Evolutionary conservation across 2,888 invertebrate genomes (phyloP).

Genomic region (Drosophila gaucha): DNA sequence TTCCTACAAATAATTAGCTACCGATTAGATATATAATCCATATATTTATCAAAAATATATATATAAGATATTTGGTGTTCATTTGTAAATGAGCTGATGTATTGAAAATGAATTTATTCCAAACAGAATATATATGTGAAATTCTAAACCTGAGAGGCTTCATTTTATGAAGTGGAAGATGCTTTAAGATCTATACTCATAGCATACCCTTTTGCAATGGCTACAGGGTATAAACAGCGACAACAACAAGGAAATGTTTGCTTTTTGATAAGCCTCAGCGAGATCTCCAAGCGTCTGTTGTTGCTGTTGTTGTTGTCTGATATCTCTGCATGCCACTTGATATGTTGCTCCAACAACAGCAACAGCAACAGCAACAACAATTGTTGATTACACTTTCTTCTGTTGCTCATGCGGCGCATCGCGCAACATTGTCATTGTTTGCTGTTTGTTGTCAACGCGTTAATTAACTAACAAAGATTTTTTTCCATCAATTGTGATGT

Average conservation of each 20-base stretch:
- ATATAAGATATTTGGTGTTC: too few species aligned
- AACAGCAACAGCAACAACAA: conserved; percentile 20
- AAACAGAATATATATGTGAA: too few species aligned
- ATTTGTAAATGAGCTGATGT: too few species aligned
- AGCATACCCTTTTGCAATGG: too few species aligned
- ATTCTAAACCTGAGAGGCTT: too few species aligned
- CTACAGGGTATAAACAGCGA: not conserved
- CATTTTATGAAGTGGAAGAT: too few species aligned
- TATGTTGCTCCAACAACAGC: not conserved
- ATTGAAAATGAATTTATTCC: too few species aligned
- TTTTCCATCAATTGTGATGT: too few species aligned
- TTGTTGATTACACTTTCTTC: conserved; percentile 53
- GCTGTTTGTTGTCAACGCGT: conserved; percentile 36
- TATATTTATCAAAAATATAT: too few species aligned
- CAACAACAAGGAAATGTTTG: conserved; percentile 53
- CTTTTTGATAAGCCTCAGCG: conserved; percentile 50
- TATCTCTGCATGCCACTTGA: conserved; percentile 37
- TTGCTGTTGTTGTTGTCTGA: conserved; percentile 12
- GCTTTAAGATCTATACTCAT: too few species aligned
- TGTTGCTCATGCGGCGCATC: conserved; percentile 9
- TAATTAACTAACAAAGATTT: conserved; percentile 43
- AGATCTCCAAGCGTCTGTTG: conserved; percentile 9
- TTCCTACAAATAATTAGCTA: too few species aligned
- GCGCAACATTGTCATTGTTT: conserved; percentile 5
- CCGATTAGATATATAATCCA: too few species aligned